Base-by-base conservation (phyloP, 2,113 vertebrate species). In the Cepphus grylle region DNA sequence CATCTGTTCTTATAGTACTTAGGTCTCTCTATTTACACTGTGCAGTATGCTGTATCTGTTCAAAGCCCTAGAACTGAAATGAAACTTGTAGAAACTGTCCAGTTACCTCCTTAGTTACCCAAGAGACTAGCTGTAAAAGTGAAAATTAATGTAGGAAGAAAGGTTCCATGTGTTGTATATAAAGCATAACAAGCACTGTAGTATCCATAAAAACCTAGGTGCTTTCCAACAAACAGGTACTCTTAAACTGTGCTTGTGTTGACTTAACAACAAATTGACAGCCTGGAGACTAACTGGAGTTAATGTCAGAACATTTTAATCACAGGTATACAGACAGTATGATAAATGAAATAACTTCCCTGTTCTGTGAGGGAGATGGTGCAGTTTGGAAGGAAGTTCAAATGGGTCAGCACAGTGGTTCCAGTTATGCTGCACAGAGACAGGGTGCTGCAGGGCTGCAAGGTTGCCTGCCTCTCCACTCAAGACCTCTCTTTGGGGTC, bases 351-450 rank as follows among this genome's bases (percentile, higher is more conserved):
- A 12, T 21, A 3, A 19, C 17, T 34, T 52, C 14, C 30, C 36
- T 63, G 27, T 47, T 58, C 11, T 63, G 11, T 1, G 3, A 4
- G 40, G 11, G 27, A 15, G 18, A 3, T 12, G 6, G 2, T 26
- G 25, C 4, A 1, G 26, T 45, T 32, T 43, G 32, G 45, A 61
- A 78, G n/a, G n/a, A 21, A 34, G 55, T 26, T 8, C 21, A 30
- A 23, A 34, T 12, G 29, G 36, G 9, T 65, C 23, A 71, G 63
- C 56, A 25, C 30, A 58, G 53, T 23, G 26, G 12, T 52, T 66
- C 20, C 23, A 73, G 30, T 27, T n/a, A 10, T 29, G 53, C 73
- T 53, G 30, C 38, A 11, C 30, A n/a, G 6, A 26, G 40, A 29
- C 9, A 23, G 53, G 20, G 13, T 26, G 34, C 49, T 77, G 10